Evolutionary conservation across 2,113 vertebrate species (phyloP).

Genomic region (Oceanodroma tethys): DNA sequence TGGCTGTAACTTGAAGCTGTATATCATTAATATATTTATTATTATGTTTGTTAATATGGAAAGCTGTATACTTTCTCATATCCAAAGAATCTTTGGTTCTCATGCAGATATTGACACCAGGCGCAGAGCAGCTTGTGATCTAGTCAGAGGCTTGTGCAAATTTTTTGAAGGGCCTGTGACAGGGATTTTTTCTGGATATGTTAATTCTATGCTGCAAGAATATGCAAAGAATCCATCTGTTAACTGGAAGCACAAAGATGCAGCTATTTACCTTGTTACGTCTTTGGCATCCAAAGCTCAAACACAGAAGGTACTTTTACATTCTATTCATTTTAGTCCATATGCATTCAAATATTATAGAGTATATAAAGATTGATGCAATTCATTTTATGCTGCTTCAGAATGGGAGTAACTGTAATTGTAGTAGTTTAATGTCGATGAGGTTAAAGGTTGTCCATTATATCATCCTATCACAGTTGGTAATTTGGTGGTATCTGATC

Average conservation of each 20-base stretch:
- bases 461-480: too few species aligned
- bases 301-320: constrained; percentile 88
- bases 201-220: constrained; percentile 94
- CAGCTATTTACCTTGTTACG: constrained; percentile 96
- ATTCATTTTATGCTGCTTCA: background rate
- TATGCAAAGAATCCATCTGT: constrained; percentile 90
- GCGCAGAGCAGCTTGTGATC: constrained; percentile 94
- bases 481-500: background rate
- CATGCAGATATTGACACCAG: constrained; percentile 93
- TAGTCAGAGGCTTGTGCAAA: constrained; percentile 94
- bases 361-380: background rate
- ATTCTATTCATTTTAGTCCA: background rate
- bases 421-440: background rate
- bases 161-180: constrained; percentile 97
- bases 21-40: background rate
- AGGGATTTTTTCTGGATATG: constrained; percentile 96
- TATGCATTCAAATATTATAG: accelerated
- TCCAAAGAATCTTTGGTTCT: background rate
- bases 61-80: background rate
- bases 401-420: background rate
- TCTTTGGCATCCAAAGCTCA: constrained; percentile 98
- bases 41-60: background rate
- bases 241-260: constrained; percentile 99
- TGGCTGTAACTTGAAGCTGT: background rate
- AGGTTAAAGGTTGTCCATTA: background rate